Evolutionary conservation across 2,797 vertebrate species (phyloP), one percentile per base, ranked within the genome.

Genomic region (Gymnodraco acuticeps): DNA sequence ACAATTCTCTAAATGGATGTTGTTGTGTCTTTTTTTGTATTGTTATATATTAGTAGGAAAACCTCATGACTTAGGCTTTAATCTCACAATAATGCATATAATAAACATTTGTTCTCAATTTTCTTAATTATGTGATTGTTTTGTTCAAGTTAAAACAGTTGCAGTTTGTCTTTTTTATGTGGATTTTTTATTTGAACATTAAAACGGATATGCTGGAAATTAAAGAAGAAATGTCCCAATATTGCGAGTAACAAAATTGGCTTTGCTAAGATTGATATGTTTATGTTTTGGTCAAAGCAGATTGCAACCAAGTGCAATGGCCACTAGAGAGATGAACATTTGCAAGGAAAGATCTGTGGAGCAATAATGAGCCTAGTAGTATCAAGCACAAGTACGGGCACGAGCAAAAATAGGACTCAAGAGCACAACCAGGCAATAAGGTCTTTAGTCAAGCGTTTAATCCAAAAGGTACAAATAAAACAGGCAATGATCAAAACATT

Each of bases 201-300:
- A 61, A 33, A 31, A 1, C 43, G 16, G 50, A 61, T 47, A 7
- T 4, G 31, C 8, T 15, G 8, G 20, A 59, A 42, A 50, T 10
- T 0, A 10, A n/a, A 0, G 11, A 3, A 11, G 3, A 31, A 14
- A 41, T 17, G 13, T 47, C 1, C 0, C 38, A 52, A 19, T 16
- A 20, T 15, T 43, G 56, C 38, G 15, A 51, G 43, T 27, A 27
- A 27, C 3, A 27, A 27, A 11, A 10, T 15, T 0, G 1, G 3
- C 11, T 51, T 31, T 10, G 10, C 23, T 70, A 38, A 20, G 13
- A n/a, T 45, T 12, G 38, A 38, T 31, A 45, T 15, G 2, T n/a
- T 45, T 2, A 13, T 41, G n/a, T 38, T 15, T 0, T 5, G 2
- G 27, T 53, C 38, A n/a, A 53, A 53, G 41, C 11, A 23, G 23